phyloP scores from a whole-genome alignment of 2,888 invertebrate species.

The Hydropsyche betteni region DNA sequence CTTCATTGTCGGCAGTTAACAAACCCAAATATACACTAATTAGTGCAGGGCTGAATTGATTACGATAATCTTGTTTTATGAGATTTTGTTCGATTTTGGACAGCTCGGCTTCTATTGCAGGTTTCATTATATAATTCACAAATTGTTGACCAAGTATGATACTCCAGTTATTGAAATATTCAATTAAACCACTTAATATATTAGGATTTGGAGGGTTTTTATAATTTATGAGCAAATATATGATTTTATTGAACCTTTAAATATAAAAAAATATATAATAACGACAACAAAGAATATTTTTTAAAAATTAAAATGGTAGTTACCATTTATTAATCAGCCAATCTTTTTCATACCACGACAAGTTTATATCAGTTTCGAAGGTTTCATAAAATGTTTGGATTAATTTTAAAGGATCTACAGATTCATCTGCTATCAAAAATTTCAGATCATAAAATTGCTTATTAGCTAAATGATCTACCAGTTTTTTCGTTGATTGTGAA shows the following conservation, averaged over 20 bases:
- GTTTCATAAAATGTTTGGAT: constrained; percentile 71
- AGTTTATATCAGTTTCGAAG: constrained; percentile 67
- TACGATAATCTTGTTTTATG: constrained; percentile 65
- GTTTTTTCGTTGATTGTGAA: constrained; percentile 8
- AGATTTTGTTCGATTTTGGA: constrained; percentile 70
- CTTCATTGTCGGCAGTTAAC: constrained; percentile 64
- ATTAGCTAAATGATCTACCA: constrained; percentile 56
- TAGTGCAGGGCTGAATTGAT: constrained; percentile 66
- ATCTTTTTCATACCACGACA: constrained; percentile 76
- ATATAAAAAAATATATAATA: background rate
- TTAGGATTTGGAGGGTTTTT: constrained; percentile 65
- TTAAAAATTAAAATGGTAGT: constrained; percentile 56
- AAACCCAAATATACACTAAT: constrained; percentile 71
- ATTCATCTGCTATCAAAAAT: constrained; percentile 68
- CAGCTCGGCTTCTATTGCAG: constrained; percentile 68
- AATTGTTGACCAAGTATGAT: constrained; percentile 74
- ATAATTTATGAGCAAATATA: constrained; percentile 65
- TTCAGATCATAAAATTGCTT: constrained; percentile 66
- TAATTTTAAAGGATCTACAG: constrained; percentile 66
- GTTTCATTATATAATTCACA: constrained; percentile 66
- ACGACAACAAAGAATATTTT: constrained; percentile 32
- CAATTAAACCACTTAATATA: constrained; percentile 64
- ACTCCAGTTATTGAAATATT: constrained; percentile 56
- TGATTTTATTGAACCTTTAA: constrained; percentile 66
- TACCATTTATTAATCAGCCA: constrained; percentile 74